phyloP scores from a whole-genome alignment of 2,797 vertebrate genomes.

The Podarcis siculus region DNA sequence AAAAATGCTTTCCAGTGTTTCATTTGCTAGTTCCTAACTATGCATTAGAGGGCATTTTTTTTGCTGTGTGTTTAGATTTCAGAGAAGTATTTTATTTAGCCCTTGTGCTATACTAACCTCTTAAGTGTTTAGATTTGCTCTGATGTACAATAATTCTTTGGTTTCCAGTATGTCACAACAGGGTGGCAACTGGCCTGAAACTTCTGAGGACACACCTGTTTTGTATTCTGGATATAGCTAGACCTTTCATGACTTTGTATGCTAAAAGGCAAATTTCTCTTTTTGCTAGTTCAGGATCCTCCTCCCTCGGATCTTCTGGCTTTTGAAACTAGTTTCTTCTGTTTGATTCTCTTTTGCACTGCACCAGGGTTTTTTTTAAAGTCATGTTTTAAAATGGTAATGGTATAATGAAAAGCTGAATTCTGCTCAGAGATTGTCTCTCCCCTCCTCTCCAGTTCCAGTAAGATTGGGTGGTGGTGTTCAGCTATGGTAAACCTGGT shows the following conservation, averaged over 20 bases:
- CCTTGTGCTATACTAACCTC: conserved; percentile 47
- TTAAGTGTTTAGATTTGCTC: conserved; percentile 38
- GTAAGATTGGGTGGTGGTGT: conserved; percentile 3
- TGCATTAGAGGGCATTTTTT: conserved; percentile 75
- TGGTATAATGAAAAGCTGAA: conserved; percentile 21
- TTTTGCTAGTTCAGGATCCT: conserved; percentile 16
- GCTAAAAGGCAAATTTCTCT: conserved; percentile 56
- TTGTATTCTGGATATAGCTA: conserved; percentile 34
- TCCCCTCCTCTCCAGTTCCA: conserved; percentile 17
- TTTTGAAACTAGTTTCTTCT: conserved; percentile 24
- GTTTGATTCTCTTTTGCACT: conserved; percentile 25
- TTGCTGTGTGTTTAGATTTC: conserved; percentile 50
- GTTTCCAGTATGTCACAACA: conserved; percentile 60
- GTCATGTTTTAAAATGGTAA: conserved; percentile 24
- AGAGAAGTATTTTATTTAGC: conserved; percentile 28
- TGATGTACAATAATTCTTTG: conserved; percentile 58
- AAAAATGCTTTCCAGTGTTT: conserved; percentile 77
- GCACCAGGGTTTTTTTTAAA: not conserved
- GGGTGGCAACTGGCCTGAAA: conserved; percentile 44
- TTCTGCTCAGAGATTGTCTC: conserved; percentile 26
- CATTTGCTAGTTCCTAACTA: conserved; percentile 69
- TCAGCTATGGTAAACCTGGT: conserved; percentile 1
- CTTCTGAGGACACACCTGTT: conserved; percentile 40
- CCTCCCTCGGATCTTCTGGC: conserved; percentile 34
- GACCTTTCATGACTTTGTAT: not conserved